Conservation (phyloP, 2,888 invertebrate species). For the Seira musarum region DNA sequence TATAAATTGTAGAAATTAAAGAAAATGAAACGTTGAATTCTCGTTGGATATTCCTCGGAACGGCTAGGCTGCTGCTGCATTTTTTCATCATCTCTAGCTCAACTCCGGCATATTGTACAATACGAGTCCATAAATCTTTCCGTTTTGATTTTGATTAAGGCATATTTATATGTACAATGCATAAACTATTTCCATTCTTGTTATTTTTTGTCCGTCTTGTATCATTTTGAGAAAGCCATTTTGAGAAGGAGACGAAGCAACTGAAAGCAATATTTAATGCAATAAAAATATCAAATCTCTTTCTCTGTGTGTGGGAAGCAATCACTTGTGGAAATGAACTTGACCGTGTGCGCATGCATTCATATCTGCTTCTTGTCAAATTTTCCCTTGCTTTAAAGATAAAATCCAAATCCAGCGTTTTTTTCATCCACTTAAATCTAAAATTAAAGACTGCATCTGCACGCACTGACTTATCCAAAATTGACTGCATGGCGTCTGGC, state of each 20-base stretch:
- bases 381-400: not conserved
- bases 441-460: not conserved
- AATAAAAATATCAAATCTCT: conserved; percentile 34
- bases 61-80: conserved; percentile 1
- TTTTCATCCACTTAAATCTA: not conserved
- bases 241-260: not conserved
- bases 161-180: conserved; percentile 27
- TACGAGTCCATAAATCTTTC: conserved; percentile 47
- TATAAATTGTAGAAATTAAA: conserved; percentile 46
- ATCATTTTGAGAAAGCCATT: not conserved
- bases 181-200: not conserved
- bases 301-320: conserved; percentile 8
- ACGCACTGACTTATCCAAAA: not conserved
- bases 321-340: conserved; percentile 37
- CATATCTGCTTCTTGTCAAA: conserved; percentile 17
- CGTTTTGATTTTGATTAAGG: conserved; percentile 56
- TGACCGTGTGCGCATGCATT: conserved; percentile 20
- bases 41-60: conserved; percentile 23
- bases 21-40: conserved; percentile 32
- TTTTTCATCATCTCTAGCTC: conserved; percentile 18
- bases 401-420: not conserved
- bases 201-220: conserved; percentile 3
- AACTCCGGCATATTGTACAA: conserved; percentile 45
- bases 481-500: not conserved
- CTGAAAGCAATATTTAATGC: not conserved